Conservation (phyloP, 2,888 invertebrate species). For the Ommatoiulus sabulosus region DNA sequence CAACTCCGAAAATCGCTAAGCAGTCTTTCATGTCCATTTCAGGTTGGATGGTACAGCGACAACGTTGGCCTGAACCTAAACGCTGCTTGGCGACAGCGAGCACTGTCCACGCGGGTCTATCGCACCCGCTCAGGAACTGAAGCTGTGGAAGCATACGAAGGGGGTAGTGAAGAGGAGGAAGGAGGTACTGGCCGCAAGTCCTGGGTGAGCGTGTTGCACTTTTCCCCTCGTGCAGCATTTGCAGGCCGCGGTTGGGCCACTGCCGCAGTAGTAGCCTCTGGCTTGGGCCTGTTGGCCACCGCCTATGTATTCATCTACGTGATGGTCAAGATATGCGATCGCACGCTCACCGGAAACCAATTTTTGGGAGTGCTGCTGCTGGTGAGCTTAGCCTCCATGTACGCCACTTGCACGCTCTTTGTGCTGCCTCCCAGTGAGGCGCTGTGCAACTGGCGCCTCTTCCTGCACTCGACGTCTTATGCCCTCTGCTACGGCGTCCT, state of each 20-base stretch:
- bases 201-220: constrained; percentile 57
- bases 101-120: constrained; percentile 15
- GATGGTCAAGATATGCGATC: constrained; percentile 65
- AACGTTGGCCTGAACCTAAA: constrained; percentile 65
- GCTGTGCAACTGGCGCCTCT: constrained; percentile 64
- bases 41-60: constrained; percentile 66
- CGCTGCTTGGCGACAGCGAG: constrained; percentile 54
- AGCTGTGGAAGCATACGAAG: constrained; percentile 57
- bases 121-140: constrained; percentile 23
- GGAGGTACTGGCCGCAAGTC: constrained; percentile 55
- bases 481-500: constrained; percentile 67
- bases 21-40: too few relatives aligned
- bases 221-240: constrained; percentile 41
- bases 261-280: constrained; percentile 64
- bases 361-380: constrained; percentile 65
- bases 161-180: constrained; percentile 50
- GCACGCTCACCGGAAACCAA: constrained; percentile 65
- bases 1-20: too few relatives aligned
- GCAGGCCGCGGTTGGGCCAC: constrained; percentile 65
- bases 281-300: constrained; percentile 65
- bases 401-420: constrained; percentile 65
- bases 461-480: constrained; percentile 65
- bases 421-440: constrained; percentile 64
- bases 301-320: constrained; percentile 66
- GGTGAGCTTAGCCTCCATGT: constrained; percentile 65